Base-by-base conservation (phyloP, 1,140 invertebrate species). In the Pogonomyrmex californicus region DNA sequence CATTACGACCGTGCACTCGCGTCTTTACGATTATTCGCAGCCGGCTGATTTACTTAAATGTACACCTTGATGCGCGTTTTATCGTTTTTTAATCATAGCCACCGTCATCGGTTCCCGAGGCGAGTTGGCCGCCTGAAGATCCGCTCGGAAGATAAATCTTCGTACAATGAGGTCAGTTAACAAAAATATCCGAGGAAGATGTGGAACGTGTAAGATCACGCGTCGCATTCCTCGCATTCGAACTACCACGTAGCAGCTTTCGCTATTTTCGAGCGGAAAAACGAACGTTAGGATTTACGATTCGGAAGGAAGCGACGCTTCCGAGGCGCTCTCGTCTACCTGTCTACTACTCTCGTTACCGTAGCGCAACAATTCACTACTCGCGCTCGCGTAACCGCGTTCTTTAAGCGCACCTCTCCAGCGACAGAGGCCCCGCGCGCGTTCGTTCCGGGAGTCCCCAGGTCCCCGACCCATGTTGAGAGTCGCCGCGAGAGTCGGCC, bases 401-500 rank as follows among this genome's bases (percentile, higher is more conserved):
- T 73, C 79, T 73, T 54, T n/a, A 62, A 58, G 36, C 60, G n/a
- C 77, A 33, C 63, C 23, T 23, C 23, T 54, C 6, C 14, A 38
- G 75, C 38, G n/a, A 14, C 47, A 47, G 54, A 77, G 58, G 58
- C 9, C 41, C 65, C 62, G 63, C 38, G 62, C 77, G 54, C 71
- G 23, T 23, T 75, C 56, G 71, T 86, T 83, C 85, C 85, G 85
- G 85, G 85, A 82, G 76, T 81, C 44, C 85, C 63, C 76, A 23
- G 77, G 76, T 73, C 86, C 56, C 86, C 82, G 71, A 85, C 73
- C 82, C 73, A 85, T 60, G 78, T 73, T 38, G 66, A 81, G 63
- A 81, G 49, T 51, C 79, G 66, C 41, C 51, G 30, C 54, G 51
- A 79, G 51, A 79, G 44, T 73, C 47, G 78, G 41, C 71, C 51